Evolutionary conservation across 2,888 invertebrate species (phyloP).

Genomic region (Liodrosophila aerea): DNA sequence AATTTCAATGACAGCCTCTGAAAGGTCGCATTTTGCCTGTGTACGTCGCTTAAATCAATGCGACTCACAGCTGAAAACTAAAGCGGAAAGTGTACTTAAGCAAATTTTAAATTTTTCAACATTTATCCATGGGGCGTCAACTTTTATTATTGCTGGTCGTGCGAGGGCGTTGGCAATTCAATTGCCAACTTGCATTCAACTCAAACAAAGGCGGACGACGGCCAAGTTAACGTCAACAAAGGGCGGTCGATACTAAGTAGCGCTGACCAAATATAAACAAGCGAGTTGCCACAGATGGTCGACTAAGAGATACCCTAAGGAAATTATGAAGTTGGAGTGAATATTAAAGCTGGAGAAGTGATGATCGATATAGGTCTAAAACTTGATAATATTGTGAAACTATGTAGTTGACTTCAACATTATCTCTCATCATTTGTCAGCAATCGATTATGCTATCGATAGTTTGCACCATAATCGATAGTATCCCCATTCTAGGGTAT

Average conservation of each 20-base stretch:
- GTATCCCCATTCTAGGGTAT: conserved; percentile 36
- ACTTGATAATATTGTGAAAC: too few relatives aligned
- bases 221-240: conserved; percentile 60
- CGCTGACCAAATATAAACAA: conserved; percentile 19
- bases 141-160: conserved; percentile 28
- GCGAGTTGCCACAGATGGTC: too few relatives aligned
- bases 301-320: too few relatives aligned
- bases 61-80: background rate
- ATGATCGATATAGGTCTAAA: too few relatives aligned
- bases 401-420: too few relatives aligned
- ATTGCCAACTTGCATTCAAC: conserved; percentile 70
- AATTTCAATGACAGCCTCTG: conserved; percentile 44
- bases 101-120: conserved; percentile 53
- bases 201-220: conserved; percentile 53
- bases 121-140: conserved; percentile 51
- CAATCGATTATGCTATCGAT: too few relatives aligned
- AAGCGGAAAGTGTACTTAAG: conserved; percentile 26
- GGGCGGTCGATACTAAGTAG: conserved; percentile 40
- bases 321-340: too few relatives aligned
- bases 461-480: conserved; percentile 39
- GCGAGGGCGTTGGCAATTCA: conserved; percentile 63
- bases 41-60: conserved; percentile 55
- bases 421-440: too few relatives aligned
- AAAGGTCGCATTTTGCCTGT: conserved; percentile 42
- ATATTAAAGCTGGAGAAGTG: too few relatives aligned